Base-by-base conservation (phyloP, 2,113 vertebrate species). In the Oostethus manadensis region DNA sequence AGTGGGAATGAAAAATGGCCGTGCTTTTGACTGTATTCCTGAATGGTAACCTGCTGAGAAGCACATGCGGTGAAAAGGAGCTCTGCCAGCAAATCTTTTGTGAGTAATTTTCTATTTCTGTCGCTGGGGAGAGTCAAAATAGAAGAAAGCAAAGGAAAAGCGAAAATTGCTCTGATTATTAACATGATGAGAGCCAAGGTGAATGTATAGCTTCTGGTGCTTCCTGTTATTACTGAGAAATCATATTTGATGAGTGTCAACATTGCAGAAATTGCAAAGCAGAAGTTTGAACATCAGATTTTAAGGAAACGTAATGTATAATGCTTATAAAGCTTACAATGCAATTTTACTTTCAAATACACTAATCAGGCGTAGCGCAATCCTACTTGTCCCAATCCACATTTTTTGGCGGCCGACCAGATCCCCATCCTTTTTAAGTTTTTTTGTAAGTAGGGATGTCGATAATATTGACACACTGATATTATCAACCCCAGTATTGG, bases 21-120 rank as follows among this genome's bases (percentile, higher is more conserved):
- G 23, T 17, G 18, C 38, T 74, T 51, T 53, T 74, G 74, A 77
- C 70, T 71, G 64, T 69, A 65, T 74, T 69, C 71, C 63, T 76
- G 66, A 83, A 79, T 43, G 56, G 56, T 46, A 74, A 78, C 74
- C 63, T 68, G 76, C 69, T 68, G 71, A 74, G 70, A 80, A 64
- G 76, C 73, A 78, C 66, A 62, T 78, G 55, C 66, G 60, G 51
- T 59, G 66, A 70, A 77, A 70, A 60, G 65, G 55, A 76, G 49
- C 59, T 29, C 16, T 11, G 67, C 56, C 71, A 73, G 81, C 81
- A 85, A 84, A 84, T 82, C 76, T 58, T 77, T 51, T 38, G 60
- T 21, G 58, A 69, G 71, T 72, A 71, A 79, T 76, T 76, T 80
- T 70, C 15, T 33, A 64, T 60, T 81, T 56, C 47, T 61, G 55